Evolutionary conservation across 2,113 vertebrate genomes (phyloP).

Genomic region (Rhinichthys klamathensis): DNA sequence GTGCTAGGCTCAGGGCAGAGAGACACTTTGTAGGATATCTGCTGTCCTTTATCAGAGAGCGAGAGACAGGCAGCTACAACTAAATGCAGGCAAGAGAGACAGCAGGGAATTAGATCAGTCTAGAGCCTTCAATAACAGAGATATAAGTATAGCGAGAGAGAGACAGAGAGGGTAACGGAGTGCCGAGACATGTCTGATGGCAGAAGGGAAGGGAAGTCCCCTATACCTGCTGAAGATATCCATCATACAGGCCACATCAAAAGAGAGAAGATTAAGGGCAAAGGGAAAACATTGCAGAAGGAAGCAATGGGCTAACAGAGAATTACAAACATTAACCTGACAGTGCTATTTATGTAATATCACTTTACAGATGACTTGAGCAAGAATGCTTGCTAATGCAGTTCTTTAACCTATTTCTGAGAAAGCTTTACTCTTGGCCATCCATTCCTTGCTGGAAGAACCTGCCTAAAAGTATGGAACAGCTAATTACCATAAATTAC

Average conservation of each 20-base stretch:
- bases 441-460: background rate
- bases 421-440: background rate
- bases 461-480: background rate
- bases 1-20: slow-evolving; percentile 65
- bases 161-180: slow-evolving; percentile 37
- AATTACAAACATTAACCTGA: background rate
- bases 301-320: background rate
- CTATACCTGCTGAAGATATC: slow-evolving; percentile 46
- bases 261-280: slow-evolving; percentile 14
- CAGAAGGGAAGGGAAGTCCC: slow-evolving; percentile 61
- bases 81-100: slow-evolving; percentile 50
- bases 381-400: slow-evolving; percentile 9
- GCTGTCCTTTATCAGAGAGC: slow-evolving; percentile 66
- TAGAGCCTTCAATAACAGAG: slow-evolving; percentile 32
- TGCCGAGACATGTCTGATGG: slow-evolving; percentile 47
- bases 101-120: slow-evolving; percentile 29
- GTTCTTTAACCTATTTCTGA: background rate
- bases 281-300: background rate
- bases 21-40: slow-evolving; percentile 69
- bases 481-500: background rate
- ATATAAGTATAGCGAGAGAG: slow-evolving; percentile 50
- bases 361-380: background rate
- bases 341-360: background rate
- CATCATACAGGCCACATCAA: slow-evolving; percentile 39
- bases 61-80: slow-evolving; percentile 39